Evolutionary conservation across 23 tunicate species (phyloP).

Genomic region (Styela clava): DNA sequence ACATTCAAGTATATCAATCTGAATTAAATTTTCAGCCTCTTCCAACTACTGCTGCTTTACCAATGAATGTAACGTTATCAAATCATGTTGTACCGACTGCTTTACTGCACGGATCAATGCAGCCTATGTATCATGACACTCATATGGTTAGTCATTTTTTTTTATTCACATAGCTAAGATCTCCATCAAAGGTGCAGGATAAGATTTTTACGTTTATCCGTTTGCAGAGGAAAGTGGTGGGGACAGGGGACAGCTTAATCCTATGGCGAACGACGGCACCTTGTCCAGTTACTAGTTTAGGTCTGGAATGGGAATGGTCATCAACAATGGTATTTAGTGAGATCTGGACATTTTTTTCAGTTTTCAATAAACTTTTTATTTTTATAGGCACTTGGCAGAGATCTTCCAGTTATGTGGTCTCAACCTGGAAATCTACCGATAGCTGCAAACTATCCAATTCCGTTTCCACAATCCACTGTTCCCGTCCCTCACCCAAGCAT

Average conservation of each 20-base stretch:
- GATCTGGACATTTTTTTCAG: too few relatives aligned
- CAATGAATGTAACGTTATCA: background rate
- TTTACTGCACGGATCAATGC: background rate
- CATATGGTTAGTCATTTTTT: background rate
- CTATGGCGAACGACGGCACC: too few relatives aligned
- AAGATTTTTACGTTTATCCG: too few relatives aligned
- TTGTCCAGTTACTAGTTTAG: too few relatives aligned
- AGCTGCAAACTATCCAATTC: background rate
- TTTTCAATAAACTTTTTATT: background rate
- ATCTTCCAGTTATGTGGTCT: background rate
- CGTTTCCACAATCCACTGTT: background rate
- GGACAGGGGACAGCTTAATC: too few relatives aligned
- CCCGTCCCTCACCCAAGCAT: background rate
- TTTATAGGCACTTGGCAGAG: background rate
- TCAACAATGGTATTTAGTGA: too few relatives aligned
- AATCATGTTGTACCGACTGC: background rate
- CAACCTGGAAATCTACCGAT: background rate
- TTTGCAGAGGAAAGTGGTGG: too few relatives aligned
- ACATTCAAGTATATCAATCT: too few relatives aligned
- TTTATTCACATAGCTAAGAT: too few relatives aligned
- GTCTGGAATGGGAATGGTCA: too few relatives aligned
- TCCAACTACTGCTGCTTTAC: background rate
- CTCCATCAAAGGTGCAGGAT: too few relatives aligned
- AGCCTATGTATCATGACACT: background rate
- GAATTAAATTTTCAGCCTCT: background rate